Conservation (phyloP, 2,113 vertebrate species). For the Bubalus kerabau region DNA sequence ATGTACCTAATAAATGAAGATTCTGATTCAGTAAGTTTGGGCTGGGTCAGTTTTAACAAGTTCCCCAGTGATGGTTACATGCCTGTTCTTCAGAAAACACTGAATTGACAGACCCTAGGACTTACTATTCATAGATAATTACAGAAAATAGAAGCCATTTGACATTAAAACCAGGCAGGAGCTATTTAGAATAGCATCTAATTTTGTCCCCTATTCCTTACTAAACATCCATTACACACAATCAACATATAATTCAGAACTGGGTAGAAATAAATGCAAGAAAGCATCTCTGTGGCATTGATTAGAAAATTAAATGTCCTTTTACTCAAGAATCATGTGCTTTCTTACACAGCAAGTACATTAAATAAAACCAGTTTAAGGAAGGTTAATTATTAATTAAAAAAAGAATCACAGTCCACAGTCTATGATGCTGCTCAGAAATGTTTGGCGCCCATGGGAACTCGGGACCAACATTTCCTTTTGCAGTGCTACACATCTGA, state of each 20-base stretch:
- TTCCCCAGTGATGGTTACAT: not conserved
- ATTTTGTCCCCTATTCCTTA: constrained; percentile 19
- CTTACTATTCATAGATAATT: not conserved
- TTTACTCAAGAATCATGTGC: constrained; percentile 19
- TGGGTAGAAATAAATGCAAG: not conserved
- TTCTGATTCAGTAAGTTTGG: not conserved
- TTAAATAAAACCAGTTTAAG: constrained; percentile 16
- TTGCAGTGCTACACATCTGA: not conserved
- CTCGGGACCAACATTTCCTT: not conserved
- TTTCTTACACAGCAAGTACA: not conserved
- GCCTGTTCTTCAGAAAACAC: not conserved
- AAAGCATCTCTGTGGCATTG: not conserved
- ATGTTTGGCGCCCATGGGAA: not conserved
- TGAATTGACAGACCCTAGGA: not conserved
- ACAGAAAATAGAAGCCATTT: constrained; percentile 37
- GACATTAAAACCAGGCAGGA: constrained; percentile 24
- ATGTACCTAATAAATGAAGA: not conserved
- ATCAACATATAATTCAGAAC: constrained; percentile 42
- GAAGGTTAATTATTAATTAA: constrained; percentile 13
- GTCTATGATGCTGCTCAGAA: not conserved
- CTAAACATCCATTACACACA: not conserved
- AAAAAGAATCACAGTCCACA: not conserved
- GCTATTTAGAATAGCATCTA: constrained; percentile 36
- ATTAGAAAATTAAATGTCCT: constrained; percentile 18
- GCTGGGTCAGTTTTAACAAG: not conserved